Evolutionary conservation across 2,113 vertebrate species (phyloP).

Genomic region (Chaenogobius annularis): DNA sequence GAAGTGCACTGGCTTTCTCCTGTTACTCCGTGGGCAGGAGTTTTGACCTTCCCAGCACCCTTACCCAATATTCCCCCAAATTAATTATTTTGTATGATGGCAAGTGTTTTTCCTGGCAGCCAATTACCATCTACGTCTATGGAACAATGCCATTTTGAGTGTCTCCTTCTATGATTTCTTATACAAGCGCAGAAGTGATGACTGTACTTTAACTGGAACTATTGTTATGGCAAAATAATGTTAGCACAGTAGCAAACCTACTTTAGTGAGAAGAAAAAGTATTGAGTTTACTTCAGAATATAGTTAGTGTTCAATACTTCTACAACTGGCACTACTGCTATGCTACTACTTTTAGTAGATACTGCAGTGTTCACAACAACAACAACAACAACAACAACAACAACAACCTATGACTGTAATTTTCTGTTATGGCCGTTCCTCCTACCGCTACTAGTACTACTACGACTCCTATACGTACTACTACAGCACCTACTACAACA

Average conservation of each 20-base stretch:
- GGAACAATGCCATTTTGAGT: slow-evolving; percentile 44
- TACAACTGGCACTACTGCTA: too few species aligned
- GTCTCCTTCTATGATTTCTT: slow-evolving; percentile 41
- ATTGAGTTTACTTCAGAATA: too few species aligned
- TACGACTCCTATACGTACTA: too few species aligned
- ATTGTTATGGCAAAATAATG: neutral
- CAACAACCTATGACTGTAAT: too few species aligned
- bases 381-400: too few species aligned
- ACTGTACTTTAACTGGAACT: neutral
- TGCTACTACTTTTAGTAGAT: too few species aligned
- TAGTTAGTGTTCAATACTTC: too few species aligned
- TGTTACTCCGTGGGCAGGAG: slow-evolving; percentile 37
- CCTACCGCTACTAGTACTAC: too few species aligned
- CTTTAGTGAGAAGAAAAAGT: too few species aligned
- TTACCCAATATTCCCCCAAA: slow-evolving; percentile 39
- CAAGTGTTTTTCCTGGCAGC: slow-evolving; percentile 73
- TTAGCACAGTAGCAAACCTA: neutral
- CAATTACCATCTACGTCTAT: slow-evolving; percentile 18
- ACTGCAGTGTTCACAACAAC: too few species aligned
- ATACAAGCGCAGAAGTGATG: slow-evolving; percentile 22
- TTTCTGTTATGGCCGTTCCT: too few species aligned
- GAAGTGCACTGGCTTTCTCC: slow-evolving; percentile 50
- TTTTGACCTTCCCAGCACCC: slow-evolving; percentile 53
- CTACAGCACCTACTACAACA: too few species aligned
- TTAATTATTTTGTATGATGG: slow-evolving; percentile 62